Base-by-base conservation (phyloP, 2,797 vertebrate species). In the Carapus acus region DNA sequence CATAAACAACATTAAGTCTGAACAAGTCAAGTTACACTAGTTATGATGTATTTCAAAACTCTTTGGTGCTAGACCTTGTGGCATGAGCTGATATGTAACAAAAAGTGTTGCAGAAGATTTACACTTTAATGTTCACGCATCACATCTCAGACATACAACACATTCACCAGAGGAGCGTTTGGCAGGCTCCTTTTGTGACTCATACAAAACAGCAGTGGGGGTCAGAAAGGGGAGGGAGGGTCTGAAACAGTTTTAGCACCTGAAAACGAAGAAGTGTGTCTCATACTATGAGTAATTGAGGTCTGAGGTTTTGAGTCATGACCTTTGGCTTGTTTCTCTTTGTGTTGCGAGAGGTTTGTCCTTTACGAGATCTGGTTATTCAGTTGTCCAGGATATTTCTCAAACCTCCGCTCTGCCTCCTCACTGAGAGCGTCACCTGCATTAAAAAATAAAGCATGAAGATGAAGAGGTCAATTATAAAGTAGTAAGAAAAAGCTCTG, bases 331-430 rank as follows among this genome's bases (percentile, higher is more conserved):
- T 61, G 3, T 2, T 22, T 23, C 3, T 46, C 8, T 14, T 19
- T 1, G 15, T 36, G 40, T 31, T 15, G 27, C 6, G 31, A 27
- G 1, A 7, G 27, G 1, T 3, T 5, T 45, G 16, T 1, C 5
- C 27, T 66, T 87, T 87, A 89, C 22, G 82, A 84, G 52, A 99
- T 90, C 81, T 92, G 92, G 83, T 99, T 99, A 71, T 94, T 98
- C 33, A 93, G 86, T 84, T 98, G 93, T 34, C 96, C 96, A 0
- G 94, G 93, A 66, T 97, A 98, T 77, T 93, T 93, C 74, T 98
- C 93, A 45, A 97, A 97, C 62, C 79, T 84, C 79, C 79, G 90
- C 85, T 91, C 95, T 23, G 93, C 93, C 79, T 98, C 96, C 46
- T 99, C 94, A 1, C 95, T 96, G 81, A 99, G 88, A 0, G 95